phyloP scores from a whole-genome alignment of 2,113 vertebrate genomes.

The Ifrita kowaldi region DNA sequence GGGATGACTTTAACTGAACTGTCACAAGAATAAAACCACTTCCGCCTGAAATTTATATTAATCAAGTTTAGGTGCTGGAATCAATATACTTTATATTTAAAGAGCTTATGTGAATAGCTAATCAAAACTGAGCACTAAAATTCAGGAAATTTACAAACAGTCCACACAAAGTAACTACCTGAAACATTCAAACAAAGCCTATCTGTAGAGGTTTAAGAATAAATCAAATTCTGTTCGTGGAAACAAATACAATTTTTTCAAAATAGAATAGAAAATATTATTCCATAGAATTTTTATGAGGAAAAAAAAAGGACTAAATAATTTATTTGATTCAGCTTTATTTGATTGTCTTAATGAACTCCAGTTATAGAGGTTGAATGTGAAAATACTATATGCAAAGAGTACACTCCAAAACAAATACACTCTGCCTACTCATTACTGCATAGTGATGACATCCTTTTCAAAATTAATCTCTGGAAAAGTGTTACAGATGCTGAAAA shows the following conservation, averaged over 20 bases:
- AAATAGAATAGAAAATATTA: not conserved
- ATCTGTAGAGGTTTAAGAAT: not conserved
- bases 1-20: not conserved
- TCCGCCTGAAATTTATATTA: not conserved
- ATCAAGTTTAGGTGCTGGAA: not conserved
- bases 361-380: not conserved
- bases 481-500: not conserved
- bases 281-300: not conserved
- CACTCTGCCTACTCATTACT: not conserved
- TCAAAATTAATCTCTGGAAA: not conserved
- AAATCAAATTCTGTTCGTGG: not conserved
- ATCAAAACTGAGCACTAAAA: not conserved
- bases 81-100: not conserved
- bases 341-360: not conserved
- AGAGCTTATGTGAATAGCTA: not conserved
- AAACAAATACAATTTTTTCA: not conserved
- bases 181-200: not conserved
- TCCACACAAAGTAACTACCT: not conserved
- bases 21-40: not conserved
- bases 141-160: not conserved
- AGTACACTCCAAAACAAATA: not conserved
- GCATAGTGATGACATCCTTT: not conserved
- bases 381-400: not conserved
- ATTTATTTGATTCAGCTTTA: not conserved
- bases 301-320: not conserved